Evolutionary conservation across 2,113 vertebrate species (phyloP), one percentile per base, ranked within the genome.

Genomic region (Amphilophus citrinellus): DNA sequence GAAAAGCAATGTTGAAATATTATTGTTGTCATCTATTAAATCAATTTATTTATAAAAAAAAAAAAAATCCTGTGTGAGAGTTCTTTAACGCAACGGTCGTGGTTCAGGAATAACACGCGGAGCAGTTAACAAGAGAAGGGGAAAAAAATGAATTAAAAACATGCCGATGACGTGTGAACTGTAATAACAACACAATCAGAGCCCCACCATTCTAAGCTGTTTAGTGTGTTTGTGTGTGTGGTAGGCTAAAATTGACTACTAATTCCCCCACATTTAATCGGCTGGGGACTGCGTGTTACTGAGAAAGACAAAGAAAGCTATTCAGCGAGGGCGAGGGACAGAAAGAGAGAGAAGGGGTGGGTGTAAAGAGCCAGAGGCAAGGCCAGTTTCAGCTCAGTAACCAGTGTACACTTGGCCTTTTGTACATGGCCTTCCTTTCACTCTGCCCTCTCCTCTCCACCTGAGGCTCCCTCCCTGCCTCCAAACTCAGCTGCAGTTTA

Each of bases 181-280:
- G 93, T 91, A 93, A 92, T 82, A 94, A 95, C 90, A 94, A 93
- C 92, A 90, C 92, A 90, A 92, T 91, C 91, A 87, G 83, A 53
- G 88, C 89, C 79, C 90, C 87, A 86, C 87, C 84, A 91, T 15
- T 66, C 85, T 94, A 93, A 95, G 93, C 93, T 93, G 90, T 95
- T 95, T 93, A 93, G 88, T 90, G 89, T 91, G 89, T 95, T 94
- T 93, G 93, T 95, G 91, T 93, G 93, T 91, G 93, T 86, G 91
- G 85, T 79, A 90, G 92, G 91, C 91, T 95, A 94, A 96, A 95
- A 94, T 95, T 94, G 94, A 96, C 95, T 93, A 94, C 95, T 96
- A 96, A 96, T 96, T 96, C 95, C 94, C 68, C 92, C 91, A 90
- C 92, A 93, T 96, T 96, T 96, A 96, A 96, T 96, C 93, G 93